Evolutionary conservation across 1,140 invertebrate genomes (phyloP), one percentile per base, ranked within the genome.

Genomic region (Bombus consobrinus): DNA sequence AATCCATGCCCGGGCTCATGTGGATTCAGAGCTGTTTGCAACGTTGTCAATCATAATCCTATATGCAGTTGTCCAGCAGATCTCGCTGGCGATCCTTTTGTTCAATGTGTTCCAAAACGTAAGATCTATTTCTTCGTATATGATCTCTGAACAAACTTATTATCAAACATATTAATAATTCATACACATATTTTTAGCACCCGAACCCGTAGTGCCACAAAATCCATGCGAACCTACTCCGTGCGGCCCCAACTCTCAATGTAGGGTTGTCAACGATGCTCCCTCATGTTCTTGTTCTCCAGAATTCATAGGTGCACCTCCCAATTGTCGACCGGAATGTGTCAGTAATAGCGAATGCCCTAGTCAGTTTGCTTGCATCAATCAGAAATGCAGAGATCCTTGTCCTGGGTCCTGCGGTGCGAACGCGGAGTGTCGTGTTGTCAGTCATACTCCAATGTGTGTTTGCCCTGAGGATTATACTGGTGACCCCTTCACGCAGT

Each of bases 371-470:
- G 97, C 97, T 0, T 98, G 97, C 90, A 95, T 97, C 2, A 96
- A 96, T 92, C 95, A 97, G 85, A 97, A 96, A 88, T 98, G 97
- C 93, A 89, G 94, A 71, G 96, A 98, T 93, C 97, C 97, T 25
- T 98, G 97, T 89, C 94, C 95, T 28, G 97, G 96, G 78, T 96
- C 96, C 28, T 97, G 98, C 90, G 97, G 97, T 41, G 93, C 95
- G 68, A 97, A 97, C 93, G 97, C 97, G 2, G 92, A 96, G 47
- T 98, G 98, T 91, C 95, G 96, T 87, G 97, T 97, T 6, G 94
- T 97, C 10, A 97, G 97, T 94, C 97, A 98, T 92, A 96, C 97
- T 84, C 97, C 97, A 13, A 96, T 97, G 83, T 98, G 97, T 89
- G 96, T 95, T 77, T 98, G 97, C 91, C 95, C 96, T 57, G 92